Evolutionary conservation across 2,888 invertebrate species (phyloP).

Genomic region (Acleris emargana): DNA sequence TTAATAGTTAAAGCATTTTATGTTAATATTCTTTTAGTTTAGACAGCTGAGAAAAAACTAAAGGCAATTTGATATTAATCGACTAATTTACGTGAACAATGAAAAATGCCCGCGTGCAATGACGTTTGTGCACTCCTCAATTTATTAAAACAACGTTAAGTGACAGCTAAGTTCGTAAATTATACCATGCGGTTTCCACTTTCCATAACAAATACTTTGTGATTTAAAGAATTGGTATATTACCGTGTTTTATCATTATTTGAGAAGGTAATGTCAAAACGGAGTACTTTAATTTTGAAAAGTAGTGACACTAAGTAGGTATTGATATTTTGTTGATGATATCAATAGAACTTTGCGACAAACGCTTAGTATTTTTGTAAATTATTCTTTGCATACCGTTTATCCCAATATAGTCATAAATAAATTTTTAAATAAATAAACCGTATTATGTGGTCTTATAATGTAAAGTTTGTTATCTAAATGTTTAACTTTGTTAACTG

Average conservation of each 20-base stretch:
- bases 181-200: conserved; percentile 32
- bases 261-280: background rate
- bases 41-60: conserved; percentile 18
- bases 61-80: conserved; percentile 24
- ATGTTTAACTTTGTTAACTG: background rate
- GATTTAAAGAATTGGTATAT: background rate
- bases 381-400: background rate
- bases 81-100: conserved; percentile 16
- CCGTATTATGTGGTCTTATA: too few relatives aligned
- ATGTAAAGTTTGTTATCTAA: background rate
- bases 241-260: background rate
- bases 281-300: too few relatives aligned
- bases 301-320: too few relatives aligned
- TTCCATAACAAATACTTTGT: conserved; percentile 18
- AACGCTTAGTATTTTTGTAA: background rate
- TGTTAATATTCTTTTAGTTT: background rate
- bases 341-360: too few relatives aligned
- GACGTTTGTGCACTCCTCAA: conserved; percentile 6
- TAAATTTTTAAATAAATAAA: too few relatives aligned
- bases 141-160: conserved; percentile 14
- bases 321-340: too few relatives aligned
- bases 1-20: conserved; percentile 1
- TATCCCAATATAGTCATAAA: too few relatives aligned
- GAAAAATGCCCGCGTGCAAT: background rate
- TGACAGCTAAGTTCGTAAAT: conserved; percentile 20